Evolutionary conservation across 2,888 invertebrate genomes (phyloP).

Genomic region (Aporophyla lueneburgensis): DNA sequence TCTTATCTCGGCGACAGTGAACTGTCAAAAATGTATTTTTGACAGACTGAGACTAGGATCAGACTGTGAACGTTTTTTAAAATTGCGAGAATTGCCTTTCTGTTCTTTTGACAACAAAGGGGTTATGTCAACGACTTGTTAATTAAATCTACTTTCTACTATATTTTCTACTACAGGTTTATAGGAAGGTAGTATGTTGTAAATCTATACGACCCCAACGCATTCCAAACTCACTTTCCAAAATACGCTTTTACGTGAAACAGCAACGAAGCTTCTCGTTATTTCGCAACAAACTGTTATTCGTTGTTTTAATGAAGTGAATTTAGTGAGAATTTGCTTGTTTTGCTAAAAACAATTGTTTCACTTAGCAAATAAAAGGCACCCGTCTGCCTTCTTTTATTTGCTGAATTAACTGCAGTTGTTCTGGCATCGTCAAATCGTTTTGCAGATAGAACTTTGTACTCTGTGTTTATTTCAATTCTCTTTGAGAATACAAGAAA

Average conservation of each 20-base stretch:
- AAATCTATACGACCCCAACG: constrained; percentile 18
- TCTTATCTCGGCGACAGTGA: too few species aligned
- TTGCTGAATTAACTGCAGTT: constrained; percentile 48
- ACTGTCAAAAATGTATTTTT: too few species aligned
- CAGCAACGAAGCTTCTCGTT: constrained; percentile 65
- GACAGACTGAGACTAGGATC: too few species aligned
- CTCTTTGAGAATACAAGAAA: constrained; percentile 7
- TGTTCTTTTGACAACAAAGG: too few species aligned
- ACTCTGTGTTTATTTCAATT: constrained; percentile 34
- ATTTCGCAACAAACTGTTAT: constrained; percentile 62
- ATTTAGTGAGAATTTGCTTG: constrained; percentile 61
- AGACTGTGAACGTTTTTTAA: too few species aligned
- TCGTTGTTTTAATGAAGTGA: constrained; percentile 68
- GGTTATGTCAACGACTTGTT: too few species aligned
- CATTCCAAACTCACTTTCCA: neutral
- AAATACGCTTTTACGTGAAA: constrained; percentile 54
- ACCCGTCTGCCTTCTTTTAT: constrained; percentile 34
- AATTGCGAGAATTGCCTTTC: too few species aligned
- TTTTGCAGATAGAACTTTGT: constrained; percentile 54
- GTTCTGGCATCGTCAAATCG: constrained; percentile 41
- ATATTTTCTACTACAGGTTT: too few species aligned
- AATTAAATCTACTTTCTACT: too few species aligned
- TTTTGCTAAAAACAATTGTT: constrained; percentile 54
- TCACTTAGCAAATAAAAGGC: constrained; percentile 54
- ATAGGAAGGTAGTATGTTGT: neutral